Base-by-base conservation (phyloP, 2,113 vertebrate genomes). In the Arenaria interpres region DNA sequence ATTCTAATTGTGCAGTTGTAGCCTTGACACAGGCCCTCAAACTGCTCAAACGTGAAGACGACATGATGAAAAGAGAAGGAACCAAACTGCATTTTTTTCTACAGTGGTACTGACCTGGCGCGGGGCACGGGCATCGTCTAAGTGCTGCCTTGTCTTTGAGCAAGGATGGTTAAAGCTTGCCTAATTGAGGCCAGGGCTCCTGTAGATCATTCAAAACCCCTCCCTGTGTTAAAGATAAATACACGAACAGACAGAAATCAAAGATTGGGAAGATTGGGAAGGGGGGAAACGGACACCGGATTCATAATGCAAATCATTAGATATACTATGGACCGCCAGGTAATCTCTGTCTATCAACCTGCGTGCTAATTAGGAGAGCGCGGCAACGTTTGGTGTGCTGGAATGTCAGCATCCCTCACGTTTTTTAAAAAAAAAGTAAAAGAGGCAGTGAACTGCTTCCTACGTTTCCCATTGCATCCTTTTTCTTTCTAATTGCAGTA, bases 401-500 rank as follows among this genome's bases (percentile, higher is more conserved):
- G 53, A 90, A 92, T 9, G 0, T 24, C 9, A 0, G 60, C 68
- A 92, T 71, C 82, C 22, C 18, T 87, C 35, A 56, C 1, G 0
- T 45, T 76, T 79, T 75, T 64, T 3, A 11, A 46, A 67, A 46
- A 74, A 62, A 85, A 39, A 67, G 13, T 17, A 30, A 54, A 41
- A 51, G 21, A 85, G 17, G 28, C 68, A 86, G 30, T n/a, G n/a
- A 96, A 92, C 84, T 56, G 92, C 56, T 88, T 81, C 83, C 73
- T 68, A 19, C 27, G 43, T 79, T 87, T 89, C 86, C 92, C 96
- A 87, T 79, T 54, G 56, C 56, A 89, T 69, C 62, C 62, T 89
- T 75, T 85, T 77, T 46, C 77, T 84, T 95, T 91, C 63, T 92
- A 95, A 87, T 76, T 89, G 78, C 69, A 81, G 41, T 20, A 71